Percentiles rank a stretch among this genome's conserved stretches.
Conservation (phyloP, 2,797 vertebrate genomes). For the Chelonia mydas region DNA sequence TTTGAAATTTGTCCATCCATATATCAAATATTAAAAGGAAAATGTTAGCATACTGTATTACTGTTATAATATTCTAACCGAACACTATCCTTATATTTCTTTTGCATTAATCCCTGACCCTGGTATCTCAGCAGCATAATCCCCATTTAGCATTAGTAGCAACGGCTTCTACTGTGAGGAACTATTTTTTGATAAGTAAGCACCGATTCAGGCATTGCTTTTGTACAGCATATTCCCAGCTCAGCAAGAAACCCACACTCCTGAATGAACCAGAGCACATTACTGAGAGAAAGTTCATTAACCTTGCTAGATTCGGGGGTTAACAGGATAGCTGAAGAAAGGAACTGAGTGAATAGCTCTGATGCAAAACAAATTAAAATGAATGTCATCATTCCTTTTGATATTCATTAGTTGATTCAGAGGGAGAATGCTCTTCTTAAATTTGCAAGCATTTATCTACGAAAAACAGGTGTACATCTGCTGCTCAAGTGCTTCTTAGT, state of each 20-base stretch:
- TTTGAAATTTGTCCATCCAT: background rate
- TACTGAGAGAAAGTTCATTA: slow-evolving; percentile 84
- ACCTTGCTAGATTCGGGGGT: slow-evolving; percentile 79
- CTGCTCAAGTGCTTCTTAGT: slow-evolving; percentile 72
- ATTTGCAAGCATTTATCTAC: slow-evolving; percentile 84
- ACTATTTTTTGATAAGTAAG: slow-evolving; percentile 82
- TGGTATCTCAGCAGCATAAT: slow-evolving; percentile 81
- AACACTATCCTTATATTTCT: slow-evolving; percentile 69
- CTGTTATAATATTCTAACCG: slow-evolving; percentile 34
- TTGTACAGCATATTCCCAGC: slow-evolving; percentile 79
- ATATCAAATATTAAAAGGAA: slow-evolving; percentile 18
- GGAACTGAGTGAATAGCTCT: slow-evolving; percentile 80
- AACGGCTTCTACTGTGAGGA: slow-evolving; percentile 79
- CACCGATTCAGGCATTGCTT: slow-evolving; percentile 74
- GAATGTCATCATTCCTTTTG: slow-evolving; percentile 87
- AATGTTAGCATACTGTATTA: background rate
- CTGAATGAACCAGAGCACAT: slow-evolving; percentile 79
- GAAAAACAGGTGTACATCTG: slow-evolving; percentile 83
- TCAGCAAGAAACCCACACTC: slow-evolving; percentile 81
- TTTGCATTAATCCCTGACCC: slow-evolving; percentile 80
- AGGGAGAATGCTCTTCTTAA: slow-evolving; percentile 75
- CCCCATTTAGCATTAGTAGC: slow-evolving; percentile 83
- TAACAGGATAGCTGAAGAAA: slow-evolving; percentile 84
- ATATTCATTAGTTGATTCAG: slow-evolving; percentile 90
- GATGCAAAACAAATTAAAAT: slow-evolving; percentile 87